Percentiles rank a stretch among this genome's conserved stretches.
These are phyloP conservation scores for Onchidella celtica DNA, from an alignment of 2,888 invertebrate species.

Conservation along the genomic window DNA sequence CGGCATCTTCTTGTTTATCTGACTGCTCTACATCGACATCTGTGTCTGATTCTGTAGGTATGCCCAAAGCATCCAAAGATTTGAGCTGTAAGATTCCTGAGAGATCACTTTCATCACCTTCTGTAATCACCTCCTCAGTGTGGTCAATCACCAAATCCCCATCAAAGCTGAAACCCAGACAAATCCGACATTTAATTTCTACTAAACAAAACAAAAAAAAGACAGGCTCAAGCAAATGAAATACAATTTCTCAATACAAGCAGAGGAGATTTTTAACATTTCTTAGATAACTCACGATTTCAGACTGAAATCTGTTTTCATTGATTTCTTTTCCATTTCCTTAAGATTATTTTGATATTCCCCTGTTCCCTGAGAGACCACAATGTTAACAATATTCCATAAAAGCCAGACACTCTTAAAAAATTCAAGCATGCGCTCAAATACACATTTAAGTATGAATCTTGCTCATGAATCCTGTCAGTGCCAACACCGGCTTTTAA, in stretches of 20 bases:
- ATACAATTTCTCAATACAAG: no score
- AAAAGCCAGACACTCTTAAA: no score
- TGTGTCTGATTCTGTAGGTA: conserved; percentile 11
- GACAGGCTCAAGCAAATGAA: no score
- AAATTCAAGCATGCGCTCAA: no score
- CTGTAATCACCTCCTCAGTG: not conserved
- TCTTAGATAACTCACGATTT: no score
- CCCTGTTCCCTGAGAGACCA: no score
- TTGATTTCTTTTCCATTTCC: not conserved
- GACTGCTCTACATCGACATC: not conserved
- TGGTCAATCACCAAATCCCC: conserved; percentile 6
- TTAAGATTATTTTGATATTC: no score
- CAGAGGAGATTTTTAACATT: no score
- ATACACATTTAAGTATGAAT: no score
- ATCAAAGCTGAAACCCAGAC: conserved; percentile 6
- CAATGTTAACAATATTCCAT: no score
- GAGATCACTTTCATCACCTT: not conserved
- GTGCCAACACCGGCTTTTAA: no score
- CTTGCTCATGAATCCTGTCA: no score
- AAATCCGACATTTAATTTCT: not conserved
- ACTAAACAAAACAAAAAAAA: not conserved
- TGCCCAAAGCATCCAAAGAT: conserved; percentile 10
- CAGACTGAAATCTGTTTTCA: not conserved
- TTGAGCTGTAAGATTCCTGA: conserved; percentile 3
- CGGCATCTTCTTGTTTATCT: not conserved